phyloP scores from a whole-genome alignment of 2,797 vertebrate genomes.

The Numenius phaeopus region DNA sequence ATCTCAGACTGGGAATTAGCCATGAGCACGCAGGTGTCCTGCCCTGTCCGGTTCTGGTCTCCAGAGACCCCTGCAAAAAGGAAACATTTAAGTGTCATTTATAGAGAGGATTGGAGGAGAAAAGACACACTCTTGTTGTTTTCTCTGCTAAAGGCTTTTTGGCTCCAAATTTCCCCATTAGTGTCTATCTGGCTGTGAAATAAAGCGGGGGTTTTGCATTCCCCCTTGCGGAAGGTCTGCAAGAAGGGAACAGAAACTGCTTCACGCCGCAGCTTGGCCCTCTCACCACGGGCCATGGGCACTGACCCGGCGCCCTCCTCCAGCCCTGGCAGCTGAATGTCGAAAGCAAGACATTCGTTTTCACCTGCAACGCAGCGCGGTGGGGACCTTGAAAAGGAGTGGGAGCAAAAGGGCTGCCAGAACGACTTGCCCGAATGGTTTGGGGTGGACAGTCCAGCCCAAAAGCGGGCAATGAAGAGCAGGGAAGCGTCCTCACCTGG shows the following conservation, averaged over 20 bases:
- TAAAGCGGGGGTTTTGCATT: neutral
- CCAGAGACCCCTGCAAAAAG: slow-evolving; percentile 52
- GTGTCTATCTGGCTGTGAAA: neutral
- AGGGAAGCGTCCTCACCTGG: slow-evolving; percentile 82
- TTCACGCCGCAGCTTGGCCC: neutral
- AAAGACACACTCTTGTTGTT: neutral
- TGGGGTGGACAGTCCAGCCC: neutral
- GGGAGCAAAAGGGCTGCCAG: neutral
- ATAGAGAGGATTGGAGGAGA: neutral
- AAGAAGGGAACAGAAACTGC: slow-evolving; percentile 20
- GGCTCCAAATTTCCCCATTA: accelerated
- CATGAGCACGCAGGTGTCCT: slow-evolving; percentile 90
- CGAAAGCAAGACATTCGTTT: too few relatives aligned
- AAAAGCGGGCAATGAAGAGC: accelerated
- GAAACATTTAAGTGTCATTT: neutral
- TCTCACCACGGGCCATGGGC: neutral
- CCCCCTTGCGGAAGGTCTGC: neutral
- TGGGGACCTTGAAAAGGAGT: neutral
- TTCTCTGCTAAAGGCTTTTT: neutral
- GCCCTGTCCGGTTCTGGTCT: slow-evolving; percentile 82
- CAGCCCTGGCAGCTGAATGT: accelerated
- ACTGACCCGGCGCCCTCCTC: neutral
- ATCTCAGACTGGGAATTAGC: slow-evolving; percentile 91
- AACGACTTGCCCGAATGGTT: accelerated
- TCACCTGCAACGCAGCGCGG: accelerated